phyloP scores from a whole-genome alignment of 2,113 vertebrate genomes.

The Alaudala cheleensis region DNA sequence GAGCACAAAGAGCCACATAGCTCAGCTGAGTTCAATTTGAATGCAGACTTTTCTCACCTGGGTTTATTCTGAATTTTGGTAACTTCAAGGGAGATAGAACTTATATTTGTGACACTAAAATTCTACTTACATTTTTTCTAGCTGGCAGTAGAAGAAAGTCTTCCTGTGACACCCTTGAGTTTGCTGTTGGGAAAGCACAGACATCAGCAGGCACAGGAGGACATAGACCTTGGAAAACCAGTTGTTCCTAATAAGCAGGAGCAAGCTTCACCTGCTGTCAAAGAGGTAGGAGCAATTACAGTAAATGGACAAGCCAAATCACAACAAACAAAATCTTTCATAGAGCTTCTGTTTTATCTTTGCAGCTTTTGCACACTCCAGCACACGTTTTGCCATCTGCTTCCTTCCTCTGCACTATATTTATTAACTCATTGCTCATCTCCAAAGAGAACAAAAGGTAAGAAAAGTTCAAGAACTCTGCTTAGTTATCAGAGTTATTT shows the following conservation, averaged over 20 bases:
- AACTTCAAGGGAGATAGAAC: neutral
- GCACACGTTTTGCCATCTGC: slow-evolving; percentile 92
- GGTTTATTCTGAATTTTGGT: neutral
- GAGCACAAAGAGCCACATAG: neutral
- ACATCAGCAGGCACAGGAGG: slow-evolving; percentile 54
- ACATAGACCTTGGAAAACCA: neutral
- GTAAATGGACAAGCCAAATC: neutral
- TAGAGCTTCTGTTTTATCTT: neutral
- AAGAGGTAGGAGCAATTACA: slow-evolving; percentile 76
- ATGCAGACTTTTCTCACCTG: neutral
- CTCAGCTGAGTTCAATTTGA: neutral
- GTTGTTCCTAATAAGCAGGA: slow-evolving; percentile 52
- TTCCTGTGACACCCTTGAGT: slow-evolving; percentile 88
- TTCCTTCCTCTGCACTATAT: slow-evolving; percentile 88
- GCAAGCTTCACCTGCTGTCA: slow-evolving; percentile 80
- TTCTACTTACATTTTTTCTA: slow-evolving; percentile 24
- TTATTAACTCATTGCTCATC: slow-evolving; percentile 86
- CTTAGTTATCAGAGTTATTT: neutral
- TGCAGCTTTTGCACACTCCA: slow-evolving; percentile 89
- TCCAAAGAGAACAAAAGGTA: slow-evolving; percentile 75
- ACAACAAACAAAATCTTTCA: neutral
- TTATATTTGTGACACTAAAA: neutral
- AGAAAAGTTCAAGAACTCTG: neutral
- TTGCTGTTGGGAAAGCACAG: slow-evolving; percentile 87
- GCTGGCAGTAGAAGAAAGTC: slow-evolving; percentile 86